Evolutionary conservation across 2,888 invertebrate genomes (phyloP), one percentile per base, ranked within the genome.

Genomic region (Acanthoscelides obtectus): DNA sequence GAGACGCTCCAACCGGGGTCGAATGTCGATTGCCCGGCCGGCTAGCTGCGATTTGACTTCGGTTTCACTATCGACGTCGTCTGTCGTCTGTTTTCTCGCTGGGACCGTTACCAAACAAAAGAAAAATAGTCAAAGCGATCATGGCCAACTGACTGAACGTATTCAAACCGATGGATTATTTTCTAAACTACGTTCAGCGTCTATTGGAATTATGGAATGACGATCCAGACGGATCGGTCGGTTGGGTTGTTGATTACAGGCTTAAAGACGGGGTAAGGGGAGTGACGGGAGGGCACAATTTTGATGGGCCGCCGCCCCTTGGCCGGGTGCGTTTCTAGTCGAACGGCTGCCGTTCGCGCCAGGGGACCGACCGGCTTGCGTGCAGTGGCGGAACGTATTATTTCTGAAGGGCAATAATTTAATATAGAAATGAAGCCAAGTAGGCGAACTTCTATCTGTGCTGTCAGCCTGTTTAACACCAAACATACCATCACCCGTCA

Each of bases 241-340:
- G 45, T 45, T 45, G 45, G 45, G 45, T 45, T 45, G 45, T 45
- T 45, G 45, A 45, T 45, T 45, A 45, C 17, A 45, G 45, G 45
- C 45, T 12, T 45, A 6, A 25, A 6, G 45, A 45, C 5, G 45
- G 22, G 69, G 82, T 80, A 81, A 77, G 80, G 77, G 81, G 82
- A 80, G 81, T 83, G 82, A 81, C 80, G 82, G 81, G 77, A 77
- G 75, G 74, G 73, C 80, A 79, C 80, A 79, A 81, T 79, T 79
- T 77, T 79, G 81, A 82, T 81, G 81, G 80, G 81, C 83, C 81
- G 81, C 83, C 84, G 84, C 84, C 84, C 84, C 83, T 81, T 78
- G 75, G 76, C 75, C 76, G 76, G 45, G 45, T 45, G 45, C 45
- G 45, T 45, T 45, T 45, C 45, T 45, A 45, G 12, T 12, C 17